Evolutionary conservation across 2,888 invertebrate species (phyloP).

Genomic region (Netelia virgata): DNA sequence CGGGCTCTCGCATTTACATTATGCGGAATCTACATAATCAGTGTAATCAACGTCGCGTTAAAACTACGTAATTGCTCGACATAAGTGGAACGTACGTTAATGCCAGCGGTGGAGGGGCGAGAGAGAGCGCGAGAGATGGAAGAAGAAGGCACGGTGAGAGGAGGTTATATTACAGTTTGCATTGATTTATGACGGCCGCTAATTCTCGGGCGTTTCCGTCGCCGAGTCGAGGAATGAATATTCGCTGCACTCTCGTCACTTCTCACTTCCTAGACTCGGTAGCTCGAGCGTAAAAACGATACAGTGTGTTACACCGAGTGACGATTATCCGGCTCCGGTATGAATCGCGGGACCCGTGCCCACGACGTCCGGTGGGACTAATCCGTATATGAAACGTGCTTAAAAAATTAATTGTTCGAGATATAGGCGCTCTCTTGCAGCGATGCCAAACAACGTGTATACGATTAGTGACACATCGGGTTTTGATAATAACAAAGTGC

Average conservation of each 20-base stretch:
- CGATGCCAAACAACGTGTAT: neutral
- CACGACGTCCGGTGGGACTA: constrained; percentile 68
- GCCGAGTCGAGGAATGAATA: constrained; percentile 51
- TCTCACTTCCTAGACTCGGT: constrained; percentile 49
- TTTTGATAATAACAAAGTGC: no score
- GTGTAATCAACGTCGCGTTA: constrained; percentile 67
- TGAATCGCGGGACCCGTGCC: constrained; percentile 50
- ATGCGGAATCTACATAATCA: constrained; percentile 63
- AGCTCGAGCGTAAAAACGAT: constrained; percentile 27
- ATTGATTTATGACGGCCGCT: constrained; percentile 64
- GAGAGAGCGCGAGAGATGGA: constrained; percentile 13
- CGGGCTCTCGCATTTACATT: constrained; percentile 45
- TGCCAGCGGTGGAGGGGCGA: neutral
- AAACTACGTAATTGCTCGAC: constrained; percentile 60
- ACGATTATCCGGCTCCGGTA: constrained; percentile 59
- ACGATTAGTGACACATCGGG: neutral
- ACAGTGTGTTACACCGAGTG: constrained; percentile 32
- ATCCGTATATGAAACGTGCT: constrained; percentile 69
- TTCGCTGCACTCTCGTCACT: constrained; percentile 24
- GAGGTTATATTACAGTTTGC: constrained; percentile 50
- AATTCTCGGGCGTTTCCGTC: constrained; percentile 63
- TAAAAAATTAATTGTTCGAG: constrained; percentile 75
- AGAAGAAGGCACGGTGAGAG: constrained; percentile 34
- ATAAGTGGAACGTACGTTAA: constrained; percentile 35
- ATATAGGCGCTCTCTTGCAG: constrained; percentile 61